Evolutionary conservation across 2,888 invertebrate species (phyloP), one percentile per base, ranked within the genome.

Genomic region (Lasioglossum figueresi): DNA sequence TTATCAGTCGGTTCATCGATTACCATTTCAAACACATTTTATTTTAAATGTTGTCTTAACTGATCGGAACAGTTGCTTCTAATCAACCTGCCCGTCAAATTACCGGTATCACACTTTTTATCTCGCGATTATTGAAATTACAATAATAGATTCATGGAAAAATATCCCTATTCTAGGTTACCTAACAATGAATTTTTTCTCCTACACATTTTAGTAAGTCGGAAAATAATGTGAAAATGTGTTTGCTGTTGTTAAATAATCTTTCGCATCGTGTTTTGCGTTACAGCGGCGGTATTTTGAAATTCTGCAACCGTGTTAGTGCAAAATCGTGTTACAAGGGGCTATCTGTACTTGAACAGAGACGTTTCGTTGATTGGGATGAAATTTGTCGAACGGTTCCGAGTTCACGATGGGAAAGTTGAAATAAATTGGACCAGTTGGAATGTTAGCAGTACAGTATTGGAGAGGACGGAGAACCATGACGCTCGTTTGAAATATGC

Each of bases 391-490:
- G 56, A 34, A 23, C 45, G n/a, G 37, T n/a, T 59, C 59, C 37
- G n/a, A 27, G 43, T 56, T 34, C 6, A 43, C 10, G 27, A 27
- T 16, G n/a, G 77, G 16, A 63, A 63, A 73, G 73, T 34, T 79
- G 59, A 45, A 77, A 70, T 23, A 45, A 80, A 77, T 59, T 59
- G 80, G 45, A 59, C 40, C 34, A 31, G 27, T 71, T 43, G 71
- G 43, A 71, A 71, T 31, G 43, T 45, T 71, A 5, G 71, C 27
- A 6, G 34, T 34, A 34, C 34, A 34, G 66, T 27, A 66, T 37
- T 23, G 66, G 34, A 8, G 19, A 34, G 31, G 34, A 1, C 4
- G 10, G 34, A 31, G 66, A 59, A 59, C 27, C 59, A 27, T 27
- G 59, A 59, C 27, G 59, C 37, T 37, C 10, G 68, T 37, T 68